phyloP scores from a whole-genome alignment of 2,888 invertebrate genomes.

The Drepanosiphum platanoidis region DNA sequence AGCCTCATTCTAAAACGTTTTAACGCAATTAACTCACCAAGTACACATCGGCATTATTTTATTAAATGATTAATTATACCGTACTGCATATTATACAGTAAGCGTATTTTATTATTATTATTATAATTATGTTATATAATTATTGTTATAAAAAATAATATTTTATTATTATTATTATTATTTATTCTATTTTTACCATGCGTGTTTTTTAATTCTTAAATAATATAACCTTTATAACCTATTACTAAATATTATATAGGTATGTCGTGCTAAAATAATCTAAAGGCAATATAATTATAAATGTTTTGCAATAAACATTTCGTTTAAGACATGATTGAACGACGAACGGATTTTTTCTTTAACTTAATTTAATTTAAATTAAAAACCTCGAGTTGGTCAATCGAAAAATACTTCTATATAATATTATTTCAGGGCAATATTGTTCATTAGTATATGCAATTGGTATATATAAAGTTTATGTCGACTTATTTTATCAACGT shows the following conservation, averaged over 20 bases:
- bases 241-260: too few relatives aligned
- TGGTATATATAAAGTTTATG: not conserved
- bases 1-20: not conserved
- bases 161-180: not conserved
- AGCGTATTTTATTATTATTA: too few relatives aligned
- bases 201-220: not conserved
- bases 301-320: not conserved
- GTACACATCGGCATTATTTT: not conserved
- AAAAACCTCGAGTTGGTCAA: not conserved
- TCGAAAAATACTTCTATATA: not conserved
- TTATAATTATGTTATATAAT: too few relatives aligned
- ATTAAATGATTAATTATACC: not conserved
- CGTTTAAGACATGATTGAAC: not conserved
- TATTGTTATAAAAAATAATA: not conserved
- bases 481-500: not conserved
- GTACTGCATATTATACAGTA: not conserved
- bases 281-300: not conserved
- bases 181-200: too few relatives aligned
- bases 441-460: not conserved
- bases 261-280: not conserved
- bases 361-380: not conserved
- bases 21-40: not conserved
- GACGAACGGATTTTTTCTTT: not conserved
- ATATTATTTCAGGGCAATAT: not conserved
- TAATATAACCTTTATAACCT: conserved; percentile 2